Conservation (phyloP, 2,888 invertebrate genomes). For the Caenorhabditis sulstoni region DNA sequence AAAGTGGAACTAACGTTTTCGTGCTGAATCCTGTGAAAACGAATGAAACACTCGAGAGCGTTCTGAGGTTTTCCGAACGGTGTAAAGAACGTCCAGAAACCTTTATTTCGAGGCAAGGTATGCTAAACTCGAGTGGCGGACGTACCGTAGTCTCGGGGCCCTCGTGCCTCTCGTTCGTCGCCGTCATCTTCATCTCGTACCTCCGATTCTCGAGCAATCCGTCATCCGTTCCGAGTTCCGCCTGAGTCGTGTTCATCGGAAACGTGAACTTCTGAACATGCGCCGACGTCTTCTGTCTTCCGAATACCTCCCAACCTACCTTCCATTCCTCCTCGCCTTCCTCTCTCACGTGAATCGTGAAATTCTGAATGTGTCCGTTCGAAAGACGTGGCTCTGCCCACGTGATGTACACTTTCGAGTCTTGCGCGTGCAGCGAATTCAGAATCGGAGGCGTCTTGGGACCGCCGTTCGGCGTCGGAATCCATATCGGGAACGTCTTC, state of each 20-base stretch:
- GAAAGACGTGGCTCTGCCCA: constrained; percentile 47
- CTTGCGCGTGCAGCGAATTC: constrained; percentile 42
- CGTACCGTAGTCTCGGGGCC: constrained; percentile 51
- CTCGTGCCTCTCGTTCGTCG: constrained; percentile 56
- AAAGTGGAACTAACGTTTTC: no score
- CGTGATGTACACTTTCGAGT: constrained; percentile 38
- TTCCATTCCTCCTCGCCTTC: constrained; percentile 3
- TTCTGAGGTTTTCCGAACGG: no score
- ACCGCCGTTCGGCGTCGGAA: constrained; percentile 65
- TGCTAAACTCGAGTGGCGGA: no score
- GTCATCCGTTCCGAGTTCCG: constrained; percentile 24
- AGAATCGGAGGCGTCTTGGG: constrained; percentile 56
- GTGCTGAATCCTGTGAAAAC: no score
- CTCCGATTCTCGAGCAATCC: constrained; percentile 52
- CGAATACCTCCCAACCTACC: background rate
- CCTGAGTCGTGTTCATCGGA: constrained; percentile 5
- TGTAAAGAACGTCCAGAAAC: no score
- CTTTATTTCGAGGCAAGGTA: no score
- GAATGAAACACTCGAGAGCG: no score
- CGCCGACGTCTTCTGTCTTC: background rate
- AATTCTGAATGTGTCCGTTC: constrained; percentile 48
- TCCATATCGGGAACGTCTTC: constrained; percentile 53
- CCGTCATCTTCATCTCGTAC: constrained; percentile 59
- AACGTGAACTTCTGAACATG: constrained; percentile 23
- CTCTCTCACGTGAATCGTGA: constrained; percentile 37